Conservation (phyloP, 1,140 invertebrate species). For the Eupristina koningsbergeri region DNA sequence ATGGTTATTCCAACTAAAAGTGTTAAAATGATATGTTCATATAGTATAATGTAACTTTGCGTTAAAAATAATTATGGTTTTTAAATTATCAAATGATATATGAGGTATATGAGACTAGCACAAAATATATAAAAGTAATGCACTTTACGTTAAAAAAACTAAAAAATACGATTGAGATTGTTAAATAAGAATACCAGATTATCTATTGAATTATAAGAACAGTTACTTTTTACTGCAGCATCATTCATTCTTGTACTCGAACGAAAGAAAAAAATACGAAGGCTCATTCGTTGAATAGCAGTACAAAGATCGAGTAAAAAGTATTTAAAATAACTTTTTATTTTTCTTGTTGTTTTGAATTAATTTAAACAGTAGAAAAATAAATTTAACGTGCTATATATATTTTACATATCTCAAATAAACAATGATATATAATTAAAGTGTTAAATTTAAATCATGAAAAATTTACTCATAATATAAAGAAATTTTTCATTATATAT, state of each 20-base stretch:
- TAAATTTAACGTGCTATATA: not conserved
- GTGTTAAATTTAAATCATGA: too few species aligned
- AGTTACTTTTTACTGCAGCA: conserved; percentile 46
- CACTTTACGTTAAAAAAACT: not conserved
- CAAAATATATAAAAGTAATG: not conserved
- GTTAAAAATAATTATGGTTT: not conserved
- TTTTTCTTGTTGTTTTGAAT: not conserved
- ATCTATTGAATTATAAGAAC: conserved; percentile 12
- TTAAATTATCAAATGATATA: not conserved
- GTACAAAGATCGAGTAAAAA: not conserved
- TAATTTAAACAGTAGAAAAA: not conserved
- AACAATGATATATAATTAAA: not conserved
- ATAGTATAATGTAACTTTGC: too few species aligned
- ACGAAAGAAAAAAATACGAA: conserved; percentile 12
- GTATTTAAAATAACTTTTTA: not conserved
- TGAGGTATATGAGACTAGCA: not conserved
- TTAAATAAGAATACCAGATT: conserved; percentile 15
- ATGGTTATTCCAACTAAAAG: too few species aligned
- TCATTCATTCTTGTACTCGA: conserved; percentile 15
- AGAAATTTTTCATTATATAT: too few species aligned
- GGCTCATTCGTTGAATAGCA: not conserved
- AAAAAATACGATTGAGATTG: conserved; percentile 17
- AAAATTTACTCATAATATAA: too few species aligned
- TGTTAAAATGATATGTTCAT: too few species aligned
- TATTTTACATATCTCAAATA: not conserved